Conservation (phyloP, 2,797 vertebrate genomes). For the Phrynocephalus guinanensis region DNA sequence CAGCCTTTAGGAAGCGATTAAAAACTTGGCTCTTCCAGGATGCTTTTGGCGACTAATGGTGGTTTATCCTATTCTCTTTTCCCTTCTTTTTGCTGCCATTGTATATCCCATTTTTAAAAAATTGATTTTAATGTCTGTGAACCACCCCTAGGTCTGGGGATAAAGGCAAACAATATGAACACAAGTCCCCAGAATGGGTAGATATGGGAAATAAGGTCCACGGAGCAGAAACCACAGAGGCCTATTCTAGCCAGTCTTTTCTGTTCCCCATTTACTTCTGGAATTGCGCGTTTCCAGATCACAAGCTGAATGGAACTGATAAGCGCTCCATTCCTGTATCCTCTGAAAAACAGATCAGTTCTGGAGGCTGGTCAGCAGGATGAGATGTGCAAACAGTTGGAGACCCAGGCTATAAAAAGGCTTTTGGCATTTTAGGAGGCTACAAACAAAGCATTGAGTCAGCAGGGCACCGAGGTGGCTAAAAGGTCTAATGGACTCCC, state of each 20-base stretch:
- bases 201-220: not conserved
- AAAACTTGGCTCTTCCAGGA: no score
- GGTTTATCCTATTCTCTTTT: no score
- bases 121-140: no score
- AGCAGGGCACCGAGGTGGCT: not conserved
- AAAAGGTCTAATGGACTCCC: not conserved
- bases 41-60: no score
- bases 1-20: no score
- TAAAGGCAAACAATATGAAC: not conserved
- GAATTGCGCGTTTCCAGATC: not conserved
- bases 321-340: not conserved
- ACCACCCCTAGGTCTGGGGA: not conserved
- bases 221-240: not conserved
- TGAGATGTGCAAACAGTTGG: not conserved
- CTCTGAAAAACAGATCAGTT: not conserved
- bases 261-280: no score
- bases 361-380: no score
- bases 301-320: not conserved
- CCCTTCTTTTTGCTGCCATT: no score
- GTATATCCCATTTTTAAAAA: no score
- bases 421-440: not conserved
- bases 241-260: fast-evolving
- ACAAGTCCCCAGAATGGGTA: no score
- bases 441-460: not conserved
- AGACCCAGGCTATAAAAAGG: not conserved